phyloP scores from a whole-genome alignment of 53 echinoderm and acorn worm genomes.

The Paelopatides confundens region DNA sequence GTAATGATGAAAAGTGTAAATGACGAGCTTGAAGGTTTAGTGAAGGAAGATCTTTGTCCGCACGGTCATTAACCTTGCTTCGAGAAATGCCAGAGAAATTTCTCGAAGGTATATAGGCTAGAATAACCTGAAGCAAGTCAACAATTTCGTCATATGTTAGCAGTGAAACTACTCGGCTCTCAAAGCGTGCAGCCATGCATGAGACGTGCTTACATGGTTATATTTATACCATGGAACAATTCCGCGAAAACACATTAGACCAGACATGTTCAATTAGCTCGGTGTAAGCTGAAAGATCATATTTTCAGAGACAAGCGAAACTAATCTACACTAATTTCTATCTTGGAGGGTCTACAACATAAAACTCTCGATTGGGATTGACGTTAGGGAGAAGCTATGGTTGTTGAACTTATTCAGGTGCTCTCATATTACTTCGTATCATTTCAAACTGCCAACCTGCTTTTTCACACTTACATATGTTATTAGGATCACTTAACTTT shows the following conservation, averaged over 20 bases:
- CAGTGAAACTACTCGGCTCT: background rate
- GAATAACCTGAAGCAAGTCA: background rate
- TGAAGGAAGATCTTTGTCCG: background rate
- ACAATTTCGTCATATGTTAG: background rate
- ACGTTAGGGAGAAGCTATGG: background rate
- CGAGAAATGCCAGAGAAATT: background rate
- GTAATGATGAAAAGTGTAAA: background rate
- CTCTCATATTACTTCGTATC: background rate
- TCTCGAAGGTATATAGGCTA: background rate
- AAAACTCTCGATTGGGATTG: background rate
- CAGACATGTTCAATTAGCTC: slow-evolving; percentile 8
- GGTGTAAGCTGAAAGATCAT: background rate
- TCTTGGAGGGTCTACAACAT: background rate
- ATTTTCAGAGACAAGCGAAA: background rate
- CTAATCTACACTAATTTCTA: slow-evolving; percentile 3
- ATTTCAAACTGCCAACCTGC: background rate
- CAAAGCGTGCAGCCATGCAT: background rate
- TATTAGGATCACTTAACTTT: slow-evolving; percentile 3
- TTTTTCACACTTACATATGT: background rate
- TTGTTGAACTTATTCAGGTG: background rate
- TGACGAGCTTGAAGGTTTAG: background rate
- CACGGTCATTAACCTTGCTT: background rate
- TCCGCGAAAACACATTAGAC: background rate
- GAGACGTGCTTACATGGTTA: background rate
- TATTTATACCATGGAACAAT: background rate